These are phyloP conservation scores for Bufotes viridis DNA, from an alignment of 2,797 vertebrate species.

Conservation along the genomic window DNA sequence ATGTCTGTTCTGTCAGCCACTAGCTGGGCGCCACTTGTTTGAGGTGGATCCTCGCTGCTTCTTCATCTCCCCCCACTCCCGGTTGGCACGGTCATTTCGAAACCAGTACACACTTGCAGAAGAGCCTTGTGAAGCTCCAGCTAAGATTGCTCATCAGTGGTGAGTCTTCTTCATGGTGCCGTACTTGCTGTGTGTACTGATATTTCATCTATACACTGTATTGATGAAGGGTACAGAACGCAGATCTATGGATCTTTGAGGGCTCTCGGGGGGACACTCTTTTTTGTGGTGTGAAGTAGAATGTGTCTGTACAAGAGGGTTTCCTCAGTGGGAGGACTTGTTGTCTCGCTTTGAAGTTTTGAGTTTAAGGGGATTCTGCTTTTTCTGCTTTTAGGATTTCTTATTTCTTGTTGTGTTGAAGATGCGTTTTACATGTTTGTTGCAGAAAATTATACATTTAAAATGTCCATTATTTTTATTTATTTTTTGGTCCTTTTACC, in stretches of 20 bases:
- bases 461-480: no score
- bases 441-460: no score
- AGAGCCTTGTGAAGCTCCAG: not conserved
- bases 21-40: constrained; percentile 9
- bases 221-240: not conserved
- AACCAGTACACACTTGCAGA: constrained; percentile 9
- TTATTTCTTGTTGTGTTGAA: no score
- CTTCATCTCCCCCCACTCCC: constrained; percentile 16
- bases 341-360: not conserved
- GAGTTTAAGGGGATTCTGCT: no score
- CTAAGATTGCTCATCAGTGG: constrained; percentile 8
- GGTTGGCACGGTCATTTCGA: not conserved
- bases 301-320: not conserved
- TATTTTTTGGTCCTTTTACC: no score
- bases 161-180: not conserved
- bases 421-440: no score
- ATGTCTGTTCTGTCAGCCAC: constrained; percentile 4
- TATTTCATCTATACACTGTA: not conserved
- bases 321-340: not conserved
- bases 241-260: not conserved
- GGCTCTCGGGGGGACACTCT: not conserved
- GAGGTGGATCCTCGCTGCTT: not conserved
- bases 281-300: not conserved
- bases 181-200: not conserved
- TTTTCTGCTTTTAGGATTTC: no score